Evolutionary conservation across 1,140 invertebrate genomes (phyloP).

Genomic region (Plutomurus gul): DNA sequence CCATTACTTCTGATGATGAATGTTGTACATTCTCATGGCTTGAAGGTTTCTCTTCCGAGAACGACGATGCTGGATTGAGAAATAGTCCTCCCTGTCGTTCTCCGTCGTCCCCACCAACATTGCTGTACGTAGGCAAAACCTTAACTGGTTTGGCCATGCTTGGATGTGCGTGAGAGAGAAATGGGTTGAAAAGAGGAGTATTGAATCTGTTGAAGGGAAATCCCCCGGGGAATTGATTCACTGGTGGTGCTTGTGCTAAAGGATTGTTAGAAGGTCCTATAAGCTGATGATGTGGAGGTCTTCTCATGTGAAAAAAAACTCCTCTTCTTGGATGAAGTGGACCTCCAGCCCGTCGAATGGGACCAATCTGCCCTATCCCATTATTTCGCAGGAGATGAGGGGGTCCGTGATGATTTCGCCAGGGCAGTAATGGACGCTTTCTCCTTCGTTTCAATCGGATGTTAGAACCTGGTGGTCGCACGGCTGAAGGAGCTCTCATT

Average conservation of each 20-base stretch:
- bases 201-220: neutral
- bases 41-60: neutral
- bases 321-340: neutral
- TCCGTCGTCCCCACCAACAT: neutral
- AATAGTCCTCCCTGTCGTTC: neutral
- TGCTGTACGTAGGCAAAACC: neutral
- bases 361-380: neutral
- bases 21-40: neutral
- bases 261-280: neutral
- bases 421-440: neutral
- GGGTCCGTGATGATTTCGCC: neutral
- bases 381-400: neutral
- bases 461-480: neutral
- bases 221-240: neutral
- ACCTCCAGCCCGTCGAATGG: neutral
- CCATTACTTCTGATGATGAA: neutral
- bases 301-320: neutral
- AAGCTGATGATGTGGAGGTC: neutral
- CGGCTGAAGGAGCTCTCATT: neutral
- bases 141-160: neutral
- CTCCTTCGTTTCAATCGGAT: neutral
- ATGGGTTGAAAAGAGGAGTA: neutral
- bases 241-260: neutral
- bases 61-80: neutral
- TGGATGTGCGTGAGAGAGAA: neutral